A percentile compares a stretch with the other conserved stretches of the same genome.
phyloP scores from a whole-genome alignment of 2,797 vertebrate species.

The Spinibarbus caldwelli region DNA sequence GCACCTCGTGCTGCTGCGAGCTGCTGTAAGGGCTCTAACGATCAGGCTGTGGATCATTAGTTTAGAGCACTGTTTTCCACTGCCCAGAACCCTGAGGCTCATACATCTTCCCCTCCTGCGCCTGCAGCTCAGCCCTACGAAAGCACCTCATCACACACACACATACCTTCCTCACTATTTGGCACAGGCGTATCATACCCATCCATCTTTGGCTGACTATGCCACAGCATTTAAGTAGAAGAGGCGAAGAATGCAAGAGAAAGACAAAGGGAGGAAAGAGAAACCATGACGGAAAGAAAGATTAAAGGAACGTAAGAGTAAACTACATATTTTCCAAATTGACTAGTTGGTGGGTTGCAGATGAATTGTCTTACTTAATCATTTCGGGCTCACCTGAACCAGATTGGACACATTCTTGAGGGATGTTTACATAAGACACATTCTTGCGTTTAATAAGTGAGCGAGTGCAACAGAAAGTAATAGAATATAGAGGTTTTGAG shows the following conservation, averaged over 20 bases:
- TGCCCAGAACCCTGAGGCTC: constrained; percentile 73
- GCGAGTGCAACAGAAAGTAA: background rate
- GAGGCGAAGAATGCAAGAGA: constrained; percentile 15
- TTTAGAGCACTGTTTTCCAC: constrained; percentile 80
- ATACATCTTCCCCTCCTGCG: constrained; percentile 70
- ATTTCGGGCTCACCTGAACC: background rate
- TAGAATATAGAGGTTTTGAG: background rate
- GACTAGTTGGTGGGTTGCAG: background rate
- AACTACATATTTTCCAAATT: constrained; percentile 2
- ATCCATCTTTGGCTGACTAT: constrained; percentile 73
- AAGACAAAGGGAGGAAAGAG: background rate
- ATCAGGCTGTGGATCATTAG: constrained; percentile 82
- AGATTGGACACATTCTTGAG: background rate
- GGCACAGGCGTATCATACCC: constrained; percentile 66
- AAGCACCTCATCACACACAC: constrained; percentile 46
- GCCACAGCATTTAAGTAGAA: constrained; percentile 69
- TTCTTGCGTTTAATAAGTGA: background rate
- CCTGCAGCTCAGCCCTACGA: constrained; percentile 26
- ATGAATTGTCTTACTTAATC: background rate
- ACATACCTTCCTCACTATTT: constrained; percentile 54
- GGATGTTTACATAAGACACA: background rate
- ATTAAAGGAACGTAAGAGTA: background rate
- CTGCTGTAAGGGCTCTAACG: constrained; percentile 79
- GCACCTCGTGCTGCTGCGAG: constrained; percentile 74
- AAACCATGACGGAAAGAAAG: background rate